These are phyloP conservation scores for Aproaerema taeniolella DNA, from an alignment of 2,888 invertebrate species.

Conservation along the genomic window DNA sequence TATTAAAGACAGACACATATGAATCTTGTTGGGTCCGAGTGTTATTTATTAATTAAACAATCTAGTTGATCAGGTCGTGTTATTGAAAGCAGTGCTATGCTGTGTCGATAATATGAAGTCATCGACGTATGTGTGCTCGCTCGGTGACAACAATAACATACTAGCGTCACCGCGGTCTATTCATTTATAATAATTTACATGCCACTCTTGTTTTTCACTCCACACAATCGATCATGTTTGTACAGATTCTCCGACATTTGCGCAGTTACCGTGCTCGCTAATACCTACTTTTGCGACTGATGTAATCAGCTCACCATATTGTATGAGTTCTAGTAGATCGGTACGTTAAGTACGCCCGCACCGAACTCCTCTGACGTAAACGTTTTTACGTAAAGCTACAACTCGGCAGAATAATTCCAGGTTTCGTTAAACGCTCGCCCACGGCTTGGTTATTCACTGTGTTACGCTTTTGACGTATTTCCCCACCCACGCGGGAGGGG, in stretches of 20 bases:
- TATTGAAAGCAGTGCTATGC: conserved; percentile 46
- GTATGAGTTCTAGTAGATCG: conserved; percentile 6
- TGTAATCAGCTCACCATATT: conserved; percentile 38
- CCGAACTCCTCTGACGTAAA: conserved; percentile 14
- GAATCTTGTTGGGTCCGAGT: too few species aligned
- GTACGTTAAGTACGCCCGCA: conserved; percentile 24
- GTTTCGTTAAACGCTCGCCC: conserved; percentile 31
- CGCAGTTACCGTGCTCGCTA: conserved; percentile 45
- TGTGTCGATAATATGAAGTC: conserved; percentile 49
- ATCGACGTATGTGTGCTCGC: conserved; percentile 32
- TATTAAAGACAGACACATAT: too few species aligned
- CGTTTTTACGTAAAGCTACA: neutral
- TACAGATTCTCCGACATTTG: conserved; percentile 59
- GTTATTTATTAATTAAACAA: too few species aligned
- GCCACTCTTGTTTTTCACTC: conserved; percentile 48
- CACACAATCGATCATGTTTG: conserved; percentile 50
- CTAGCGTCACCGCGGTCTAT: conserved; percentile 45
- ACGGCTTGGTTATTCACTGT: conserved; percentile 27
- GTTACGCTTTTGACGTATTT: conserved; percentile 35
- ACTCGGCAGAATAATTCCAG: neutral
- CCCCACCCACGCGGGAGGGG: conserved; percentile 34
- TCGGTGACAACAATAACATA: conserved; percentile 37
- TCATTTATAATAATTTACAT: conserved; percentile 30
- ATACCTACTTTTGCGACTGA: conserved; percentile 32
- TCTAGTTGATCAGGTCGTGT: conserved; percentile 45